A percentile compares a stretch with the other conserved stretches of the same genome.
phyloP scores from a whole-genome alignment of 1,140 invertebrate species.

The Ceratitis capitata region DNA sequence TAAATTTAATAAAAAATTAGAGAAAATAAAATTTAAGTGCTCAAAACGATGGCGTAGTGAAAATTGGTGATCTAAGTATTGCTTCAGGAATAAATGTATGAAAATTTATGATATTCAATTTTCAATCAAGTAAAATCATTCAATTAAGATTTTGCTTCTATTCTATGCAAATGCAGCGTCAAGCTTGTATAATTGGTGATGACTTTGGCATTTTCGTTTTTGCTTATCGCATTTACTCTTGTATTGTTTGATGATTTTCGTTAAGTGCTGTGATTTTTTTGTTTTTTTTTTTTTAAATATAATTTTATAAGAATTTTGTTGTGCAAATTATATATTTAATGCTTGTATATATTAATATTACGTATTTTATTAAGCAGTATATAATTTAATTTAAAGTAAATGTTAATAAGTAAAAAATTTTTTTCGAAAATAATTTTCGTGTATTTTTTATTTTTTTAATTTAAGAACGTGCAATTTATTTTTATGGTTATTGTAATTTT shows the following conservation, averaged over 20 bases:
- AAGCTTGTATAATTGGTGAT: neutral
- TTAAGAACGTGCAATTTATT: too few species aligned
- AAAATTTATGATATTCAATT: neutral
- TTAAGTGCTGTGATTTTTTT: neutral
- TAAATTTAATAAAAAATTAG: neutral
- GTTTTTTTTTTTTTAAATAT: neutral
- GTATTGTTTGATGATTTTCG: conserved; percentile 28
- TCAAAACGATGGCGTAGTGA: neutral
- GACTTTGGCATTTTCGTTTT: neutral
- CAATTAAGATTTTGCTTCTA: neutral
- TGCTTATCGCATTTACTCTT: neutral
- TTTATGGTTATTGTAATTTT: too few species aligned
- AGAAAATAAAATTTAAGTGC: neutral
- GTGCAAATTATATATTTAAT: neutral
- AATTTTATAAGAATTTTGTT: neutral
- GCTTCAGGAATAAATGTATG: neutral
- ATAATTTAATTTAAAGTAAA: neutral
- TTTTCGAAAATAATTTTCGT: neutral
- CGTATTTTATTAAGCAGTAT: neutral
- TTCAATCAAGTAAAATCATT: neutral
- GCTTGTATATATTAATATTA: neutral
- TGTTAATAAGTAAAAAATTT: neutral
- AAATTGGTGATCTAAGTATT: neutral
- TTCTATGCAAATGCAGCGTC: neutral
- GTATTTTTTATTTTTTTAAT: too few species aligned